These are phyloP conservation scores for Nephrotoma guestfalica DNA, from an alignment of 2,888 invertebrate genomes.

Conservation along the genomic window DNA sequence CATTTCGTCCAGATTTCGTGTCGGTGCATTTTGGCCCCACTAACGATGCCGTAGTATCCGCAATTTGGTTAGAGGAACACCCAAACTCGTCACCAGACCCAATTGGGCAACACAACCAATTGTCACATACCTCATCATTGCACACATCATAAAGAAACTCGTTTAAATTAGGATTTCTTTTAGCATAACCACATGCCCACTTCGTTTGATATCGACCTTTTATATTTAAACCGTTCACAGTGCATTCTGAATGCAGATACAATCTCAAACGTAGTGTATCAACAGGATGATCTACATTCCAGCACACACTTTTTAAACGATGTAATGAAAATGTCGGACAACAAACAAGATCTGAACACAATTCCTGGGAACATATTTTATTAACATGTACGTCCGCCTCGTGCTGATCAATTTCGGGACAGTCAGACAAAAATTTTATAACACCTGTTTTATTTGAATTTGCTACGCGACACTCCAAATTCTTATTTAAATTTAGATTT, in stretches of 20 bases:
- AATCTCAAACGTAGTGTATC: background rate
- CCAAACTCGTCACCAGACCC: background rate
- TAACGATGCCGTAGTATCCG: background rate
- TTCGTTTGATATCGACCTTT: background rate
- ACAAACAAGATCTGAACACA: background rate
- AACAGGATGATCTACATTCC: background rate
- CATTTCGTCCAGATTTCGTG: background rate
- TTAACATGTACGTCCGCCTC: background rate
- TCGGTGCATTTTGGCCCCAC: background rate
- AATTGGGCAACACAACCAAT: background rate
- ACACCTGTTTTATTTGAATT: background rate
- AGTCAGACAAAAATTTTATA: background rate
- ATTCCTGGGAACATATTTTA: background rate
- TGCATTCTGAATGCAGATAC: background rate
- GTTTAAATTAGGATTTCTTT: background rate
- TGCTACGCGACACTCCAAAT: background rate
- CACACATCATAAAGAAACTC: background rate
- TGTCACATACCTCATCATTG: background rate
- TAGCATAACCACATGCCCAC: background rate
- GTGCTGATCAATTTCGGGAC: background rate
- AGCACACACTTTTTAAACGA: background rate
- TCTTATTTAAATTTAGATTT: background rate
- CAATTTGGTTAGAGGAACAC: background rate
- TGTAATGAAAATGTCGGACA: background rate
- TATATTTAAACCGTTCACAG: background rate